Conservation (phyloP, 2,113 vertebrate genomes). For the Dunckerocampus dactyliophorus region DNA sequence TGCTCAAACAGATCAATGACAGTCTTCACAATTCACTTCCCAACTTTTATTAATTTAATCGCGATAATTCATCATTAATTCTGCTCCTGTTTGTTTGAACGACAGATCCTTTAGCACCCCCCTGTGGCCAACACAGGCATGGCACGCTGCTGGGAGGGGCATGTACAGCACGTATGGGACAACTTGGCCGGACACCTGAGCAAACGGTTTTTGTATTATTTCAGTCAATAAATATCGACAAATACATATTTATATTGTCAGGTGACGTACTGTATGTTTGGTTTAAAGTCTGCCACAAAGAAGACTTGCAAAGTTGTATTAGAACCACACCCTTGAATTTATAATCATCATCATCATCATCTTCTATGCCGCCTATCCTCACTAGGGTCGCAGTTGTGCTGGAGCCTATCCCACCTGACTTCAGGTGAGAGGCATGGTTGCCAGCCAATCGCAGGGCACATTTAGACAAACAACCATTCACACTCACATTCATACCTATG, state of each 20-base stretch:
- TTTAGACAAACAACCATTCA: too few species aligned
- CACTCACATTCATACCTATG: too few species aligned
- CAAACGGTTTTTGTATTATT: conserved; percentile 33
- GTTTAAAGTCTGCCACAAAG: neutral
- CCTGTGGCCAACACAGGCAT: conserved; percentile 26
- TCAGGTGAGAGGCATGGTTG: too few species aligned
- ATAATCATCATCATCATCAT: too few species aligned
- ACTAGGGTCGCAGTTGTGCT: too few species aligned
- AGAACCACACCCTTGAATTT: conserved; percentile 32
- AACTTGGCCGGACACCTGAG: conserved; percentile 45
- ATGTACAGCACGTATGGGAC: neutral
- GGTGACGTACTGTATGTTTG: neutral
- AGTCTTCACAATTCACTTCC: conserved; percentile 15
- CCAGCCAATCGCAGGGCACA: too few species aligned
- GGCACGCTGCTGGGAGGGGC: neutral
- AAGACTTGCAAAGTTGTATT: conserved; percentile 5
- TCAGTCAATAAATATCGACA: conserved; percentile 40
- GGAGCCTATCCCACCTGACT: too few species aligned
- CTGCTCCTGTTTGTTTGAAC: conserved; percentile 30
- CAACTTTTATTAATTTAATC: conserved; percentile 53
- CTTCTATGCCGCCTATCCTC: too few species aligned
- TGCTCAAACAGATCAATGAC: conserved; percentile 5
- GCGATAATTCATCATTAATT: conserved; percentile 25
- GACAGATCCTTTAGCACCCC: conserved; percentile 33
- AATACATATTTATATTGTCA: conserved; percentile 28